Conservation (phyloP, 2,113 vertebrate species). For the Cavia aperea region DNA sequence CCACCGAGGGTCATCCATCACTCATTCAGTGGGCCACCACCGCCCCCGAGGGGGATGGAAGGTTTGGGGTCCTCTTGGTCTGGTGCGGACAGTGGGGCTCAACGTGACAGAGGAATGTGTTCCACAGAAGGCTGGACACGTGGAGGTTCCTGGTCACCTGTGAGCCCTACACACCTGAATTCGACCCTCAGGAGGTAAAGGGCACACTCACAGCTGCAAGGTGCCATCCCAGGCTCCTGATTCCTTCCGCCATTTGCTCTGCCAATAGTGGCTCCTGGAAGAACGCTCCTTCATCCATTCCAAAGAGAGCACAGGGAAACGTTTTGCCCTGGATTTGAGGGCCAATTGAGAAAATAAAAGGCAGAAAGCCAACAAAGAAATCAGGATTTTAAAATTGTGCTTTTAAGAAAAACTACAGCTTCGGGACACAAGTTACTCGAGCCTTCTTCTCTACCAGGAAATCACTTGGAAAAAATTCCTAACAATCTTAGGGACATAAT, state of each 20-base stretch:
- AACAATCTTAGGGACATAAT: neutral
- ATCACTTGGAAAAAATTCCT: neutral
- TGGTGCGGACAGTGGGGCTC: neutral
- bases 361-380: neutral
- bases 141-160: neutral
- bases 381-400: neutral
- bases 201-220: neutral
- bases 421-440: neutral
- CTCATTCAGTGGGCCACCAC: neutral
- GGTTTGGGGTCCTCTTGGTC: too few relatives aligned
- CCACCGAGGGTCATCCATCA: neutral
- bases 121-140: neutral
- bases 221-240: neutral
- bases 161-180: constrained; percentile 12
- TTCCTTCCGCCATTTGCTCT: neutral
- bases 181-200: neutral
- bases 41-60: neutral
- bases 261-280: neutral
- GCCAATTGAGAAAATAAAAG: neutral
- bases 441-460: neutral
- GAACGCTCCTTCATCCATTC: neutral
- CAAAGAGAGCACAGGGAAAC: neutral
- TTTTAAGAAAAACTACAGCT: neutral
- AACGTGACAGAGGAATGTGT: neutral
- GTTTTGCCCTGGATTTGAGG: neutral